Conservation (phyloP, 2,113 vertebrate genomes). For the Myrmecobius fasciatus region DNA sequence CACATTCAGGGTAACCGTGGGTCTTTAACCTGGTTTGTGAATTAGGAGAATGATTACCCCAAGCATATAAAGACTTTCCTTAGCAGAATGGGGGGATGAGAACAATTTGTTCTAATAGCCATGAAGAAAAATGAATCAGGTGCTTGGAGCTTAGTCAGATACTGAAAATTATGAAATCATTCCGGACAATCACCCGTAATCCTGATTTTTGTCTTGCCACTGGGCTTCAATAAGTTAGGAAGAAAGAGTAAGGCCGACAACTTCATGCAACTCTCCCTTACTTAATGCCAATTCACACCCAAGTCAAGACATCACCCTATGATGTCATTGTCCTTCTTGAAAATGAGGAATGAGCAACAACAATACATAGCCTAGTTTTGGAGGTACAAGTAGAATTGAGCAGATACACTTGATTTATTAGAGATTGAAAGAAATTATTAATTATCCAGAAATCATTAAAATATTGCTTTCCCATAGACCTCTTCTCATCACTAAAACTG, state of each 20-base stretch:
- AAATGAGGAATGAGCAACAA: not conserved
- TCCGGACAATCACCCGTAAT: not conserved
- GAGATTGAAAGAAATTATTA: not conserved
- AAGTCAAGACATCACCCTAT: not conserved
- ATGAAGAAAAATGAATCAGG: not conserved
- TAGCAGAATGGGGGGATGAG: not conserved
- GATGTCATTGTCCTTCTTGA: not conserved
- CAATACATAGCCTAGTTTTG: not conserved
- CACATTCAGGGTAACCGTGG: too few relatives aligned
- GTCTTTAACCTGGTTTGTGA: too few relatives aligned
- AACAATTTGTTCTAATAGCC: not conserved
- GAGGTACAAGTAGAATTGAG: not conserved
- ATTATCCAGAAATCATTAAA: not conserved
- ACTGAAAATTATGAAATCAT: not conserved
- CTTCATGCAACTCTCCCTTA: not conserved
- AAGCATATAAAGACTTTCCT: not conserved
- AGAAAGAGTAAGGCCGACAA: not conserved
- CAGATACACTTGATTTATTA: not conserved
- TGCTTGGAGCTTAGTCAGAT: not conserved
- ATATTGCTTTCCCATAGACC: not conserved
- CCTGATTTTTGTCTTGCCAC: not conserved
- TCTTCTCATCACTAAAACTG: not conserved
- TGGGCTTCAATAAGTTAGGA: not conserved
- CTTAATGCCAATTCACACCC: not conserved
- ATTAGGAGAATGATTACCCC: not conserved